A percentile compares a stretch with the other conserved stretches of the same genome.
Evolutionary conservation across 1,140 invertebrate species (phyloP).

Genomic region (Apis mellifera): Amel_HAv3.1 CM009936.2:16057501-16058000

Average conservation of each 20-base stretch:
- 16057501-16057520: background rate
- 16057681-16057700: constrained; percentile 9
- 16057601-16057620: background rate
- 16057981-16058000: background rate
- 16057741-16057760: constrained; percentile 66
- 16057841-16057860: constrained; percentile 58
- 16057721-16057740: constrained; percentile 52
- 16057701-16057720: constrained; percentile 46
- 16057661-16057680: constrained; percentile 28
- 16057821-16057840: constrained; percentile 67
- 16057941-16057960: constrained; percentile 15
- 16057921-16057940: background rate
- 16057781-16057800: constrained; percentile 75
- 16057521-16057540: background rate
- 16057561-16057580: background rate
- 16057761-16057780: constrained; percentile 68
- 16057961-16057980: constrained; percentile 47
- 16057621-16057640: constrained; percentile 29
- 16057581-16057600: constrained; percentile 12
- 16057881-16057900: constrained; percentile 45
- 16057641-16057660: constrained; percentile 13
- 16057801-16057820: constrained; percentile 73
- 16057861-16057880: constrained; percentile 51
- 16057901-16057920: background rate
- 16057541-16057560: too few species aligned